Evolutionary conservation across 64 coral and sea anemone species (phyloP).

Genomic region (Montipora sp.): DNA sequence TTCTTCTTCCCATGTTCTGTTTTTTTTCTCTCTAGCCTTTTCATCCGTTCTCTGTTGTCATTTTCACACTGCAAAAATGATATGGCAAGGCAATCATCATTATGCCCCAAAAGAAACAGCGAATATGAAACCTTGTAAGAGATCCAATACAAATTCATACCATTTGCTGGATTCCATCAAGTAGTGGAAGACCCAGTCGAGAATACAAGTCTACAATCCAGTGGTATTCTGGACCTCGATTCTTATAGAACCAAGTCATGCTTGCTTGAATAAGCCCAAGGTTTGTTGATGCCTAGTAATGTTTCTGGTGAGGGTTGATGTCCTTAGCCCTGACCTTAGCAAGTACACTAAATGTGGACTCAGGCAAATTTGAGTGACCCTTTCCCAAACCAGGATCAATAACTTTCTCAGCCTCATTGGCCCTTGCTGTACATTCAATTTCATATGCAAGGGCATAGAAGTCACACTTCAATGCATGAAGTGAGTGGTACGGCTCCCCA

Average conservation of each 20-base stretch:
- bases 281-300: conserved; percentile 42
- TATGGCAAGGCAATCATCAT: neutral
- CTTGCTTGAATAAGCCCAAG: conserved; percentile 29
- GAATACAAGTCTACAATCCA: too few relatives aligned
- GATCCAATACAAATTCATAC: neutral
- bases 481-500: conserved; percentile 50
- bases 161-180: conserved; percentile 27
- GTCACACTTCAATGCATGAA: conserved; percentile 42
- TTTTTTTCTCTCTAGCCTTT: neutral
- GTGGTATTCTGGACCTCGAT: neutral
- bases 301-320: conserved; percentile 21
- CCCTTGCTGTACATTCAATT: conserved; percentile 56
- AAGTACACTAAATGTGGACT: conserved; percentile 27
- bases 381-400: neutral
- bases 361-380: neutral
- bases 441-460: conserved; percentile 54
- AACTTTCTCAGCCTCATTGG: conserved; percentile 47
- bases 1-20: neutral
- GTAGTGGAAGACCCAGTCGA: neutral
- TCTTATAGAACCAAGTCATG: conserved; percentile 26
- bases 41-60: neutral
- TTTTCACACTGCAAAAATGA: conserved; percentile 5
- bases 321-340: conserved; percentile 23
- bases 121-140: neutral
- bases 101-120: neutral